Base-by-base conservation (phyloP, 2,113 vertebrate species). In the Rhodinocichla rosea region DNA sequence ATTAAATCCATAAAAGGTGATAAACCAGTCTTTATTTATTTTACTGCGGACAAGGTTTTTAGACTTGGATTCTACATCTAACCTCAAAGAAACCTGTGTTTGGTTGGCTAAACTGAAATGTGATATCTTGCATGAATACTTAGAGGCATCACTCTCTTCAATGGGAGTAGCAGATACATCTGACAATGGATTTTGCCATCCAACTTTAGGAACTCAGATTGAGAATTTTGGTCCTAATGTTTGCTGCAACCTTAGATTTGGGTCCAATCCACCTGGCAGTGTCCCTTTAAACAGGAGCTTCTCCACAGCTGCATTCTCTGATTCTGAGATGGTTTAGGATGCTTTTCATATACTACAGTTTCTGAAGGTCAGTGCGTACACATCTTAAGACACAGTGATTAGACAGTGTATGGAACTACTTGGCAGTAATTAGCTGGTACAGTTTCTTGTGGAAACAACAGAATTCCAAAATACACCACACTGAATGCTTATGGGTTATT, bases 401-500 rank as follows among this genome's bases (percentile, higher is more conserved):
- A 89, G 91, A 94, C 89, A 94, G 94, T 92, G 60, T 88, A 96
- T 97, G 95, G 96, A 96, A 97, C 89, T 96, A 96, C 92, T 96
- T 97, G 97, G 96, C 97, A 97, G 96, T 97, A 97, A 96, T 97
- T 93, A 97, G 95, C 95, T 98, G 97, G 96, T 95, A 96, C 94
- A 94, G 88, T 95, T 97, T 96, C 94, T 96, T 92, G 93, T 94
- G 95, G 91, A 90, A 96, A 97, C 95, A 94, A 95, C 86, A 96
- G 92, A 96, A 95, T 94, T 96, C 94, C 92, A 93, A 96, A 97
- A 91, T 78, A 95, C 96, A 96, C 55, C 88, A 95, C 95, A 96
- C 71, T 40, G 82, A 97, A 96, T 96, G 93, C 94, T 93, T 94
- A 97, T 92, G 87, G 83, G 93, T 94, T 94, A 94, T 97, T 96